These are phyloP conservation scores for Drosophila merina DNA, from an alignment of 2,888 invertebrate species.

Conservation along the genomic window DNA sequence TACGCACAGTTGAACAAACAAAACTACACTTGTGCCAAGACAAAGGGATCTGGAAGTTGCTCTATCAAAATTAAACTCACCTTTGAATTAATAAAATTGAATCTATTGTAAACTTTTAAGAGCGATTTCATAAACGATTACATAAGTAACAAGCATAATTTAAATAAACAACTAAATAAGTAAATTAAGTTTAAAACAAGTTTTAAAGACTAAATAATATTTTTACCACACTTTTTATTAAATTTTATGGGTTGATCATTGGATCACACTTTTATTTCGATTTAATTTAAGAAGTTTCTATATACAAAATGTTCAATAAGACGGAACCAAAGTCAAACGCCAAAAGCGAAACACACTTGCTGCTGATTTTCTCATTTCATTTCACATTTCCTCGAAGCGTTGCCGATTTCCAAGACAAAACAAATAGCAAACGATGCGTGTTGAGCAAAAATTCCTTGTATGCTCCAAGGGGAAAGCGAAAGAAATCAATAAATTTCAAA, in stretches of 20 bases:
- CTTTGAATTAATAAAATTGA: conserved; percentile 19
- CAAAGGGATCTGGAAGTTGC: conserved; percentile 15
- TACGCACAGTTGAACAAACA: conserved; percentile 59
- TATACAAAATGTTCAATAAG: conserved; percentile 2
- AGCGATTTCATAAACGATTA: conserved; percentile 7
- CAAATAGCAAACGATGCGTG: conserved; percentile 62
- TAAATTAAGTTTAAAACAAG: too few species aligned
- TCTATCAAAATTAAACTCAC: neutral
- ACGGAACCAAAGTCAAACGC: conserved; percentile 36
- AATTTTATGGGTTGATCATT: neutral
- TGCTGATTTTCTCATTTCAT: conserved; percentile 28
- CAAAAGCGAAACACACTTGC: conserved; percentile 21
- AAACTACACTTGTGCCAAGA: conserved; percentile 17
- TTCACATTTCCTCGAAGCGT: conserved; percentile 31
- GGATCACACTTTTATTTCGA: neutral
- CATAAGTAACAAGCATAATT: neutral
- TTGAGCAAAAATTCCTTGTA: conserved; percentile 58
- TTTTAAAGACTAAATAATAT: too few species aligned
- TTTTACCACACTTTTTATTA: neutral
- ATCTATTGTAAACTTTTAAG: conserved; percentile 10
- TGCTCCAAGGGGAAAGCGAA: conserved; percentile 25
- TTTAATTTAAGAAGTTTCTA: neutral
- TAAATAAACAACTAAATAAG: too few species aligned
- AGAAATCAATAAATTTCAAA: conserved; percentile 79
- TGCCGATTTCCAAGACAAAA: conserved; percentile 51